phyloP scores from a whole-genome alignment of 1,140 invertebrate species.

The Argopecten irradians region DNA sequence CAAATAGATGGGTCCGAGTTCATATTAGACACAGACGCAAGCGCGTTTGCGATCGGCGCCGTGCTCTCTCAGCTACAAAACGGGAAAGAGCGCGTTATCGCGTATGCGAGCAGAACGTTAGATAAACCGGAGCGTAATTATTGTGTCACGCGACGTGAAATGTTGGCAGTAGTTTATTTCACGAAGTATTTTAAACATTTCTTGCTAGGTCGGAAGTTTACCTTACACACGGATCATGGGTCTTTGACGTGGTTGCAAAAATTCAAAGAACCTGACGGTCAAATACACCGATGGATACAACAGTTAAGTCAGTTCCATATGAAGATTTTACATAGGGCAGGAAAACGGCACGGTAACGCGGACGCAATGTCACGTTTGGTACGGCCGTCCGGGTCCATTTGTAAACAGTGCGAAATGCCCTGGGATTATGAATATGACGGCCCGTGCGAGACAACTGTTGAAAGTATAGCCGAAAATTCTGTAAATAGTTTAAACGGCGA shows the following conservation, averaged over 20 bases:
- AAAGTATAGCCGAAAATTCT: neutral
- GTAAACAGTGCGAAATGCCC: slow-evolving; percentile 27
- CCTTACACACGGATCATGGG: slow-evolving; percentile 27
- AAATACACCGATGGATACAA: slow-evolving; percentile 18
- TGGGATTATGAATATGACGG: neutral
- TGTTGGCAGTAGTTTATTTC: no score
- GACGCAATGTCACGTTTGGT: slow-evolving; percentile 45
- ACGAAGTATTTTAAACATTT: slow-evolving; percentile 36
- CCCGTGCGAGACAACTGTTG: neutral
- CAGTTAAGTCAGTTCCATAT: slow-evolving; percentile 21
- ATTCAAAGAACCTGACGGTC: slow-evolving; percentile 24
- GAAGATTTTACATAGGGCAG: neutral
- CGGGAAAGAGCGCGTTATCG: no score
- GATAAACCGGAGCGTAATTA: no score
- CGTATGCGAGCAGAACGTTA: no score
- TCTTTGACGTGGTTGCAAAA: no score
- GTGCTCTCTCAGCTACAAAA: slow-evolving; percentile 74
- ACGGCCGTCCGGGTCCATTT: neutral
- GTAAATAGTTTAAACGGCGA: no score
- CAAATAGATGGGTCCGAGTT: slow-evolving; percentile 63
- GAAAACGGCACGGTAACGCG: no score
- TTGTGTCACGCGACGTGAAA: no score
- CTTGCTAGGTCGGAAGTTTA: neutral
- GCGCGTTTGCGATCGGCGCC: slow-evolving; percentile 71
- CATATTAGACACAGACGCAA: slow-evolving; percentile 74